phyloP scores from a whole-genome alignment of 30 jellyfish, hydroid and myxozoan species.

The Pseudorhiza aurosa region DNA sequence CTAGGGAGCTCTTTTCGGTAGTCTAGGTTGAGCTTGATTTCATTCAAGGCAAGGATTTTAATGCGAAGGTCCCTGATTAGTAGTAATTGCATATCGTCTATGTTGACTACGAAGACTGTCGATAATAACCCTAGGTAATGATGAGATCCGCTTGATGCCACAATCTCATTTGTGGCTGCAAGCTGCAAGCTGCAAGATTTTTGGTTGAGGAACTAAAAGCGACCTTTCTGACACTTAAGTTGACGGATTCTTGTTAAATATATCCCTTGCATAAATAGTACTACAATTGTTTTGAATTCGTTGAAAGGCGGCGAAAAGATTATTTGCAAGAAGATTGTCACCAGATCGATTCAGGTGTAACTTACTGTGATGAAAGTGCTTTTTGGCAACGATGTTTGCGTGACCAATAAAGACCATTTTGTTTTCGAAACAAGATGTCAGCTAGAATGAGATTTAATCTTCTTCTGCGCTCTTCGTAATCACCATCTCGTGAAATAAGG shows the following conservation, averaged over 20 bases:
- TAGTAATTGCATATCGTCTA: background rate
- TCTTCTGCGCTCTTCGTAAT: background rate
- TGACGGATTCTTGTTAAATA: too few species aligned
- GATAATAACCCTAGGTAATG: too few species aligned
- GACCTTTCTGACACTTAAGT: too few species aligned
- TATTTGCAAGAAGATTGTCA: background rate
- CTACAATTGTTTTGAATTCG: too few species aligned
- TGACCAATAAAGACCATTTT: background rate
- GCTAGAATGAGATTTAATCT: background rate
- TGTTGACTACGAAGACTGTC: conserved; percentile 11
- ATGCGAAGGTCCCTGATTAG: background rate
- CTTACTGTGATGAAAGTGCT: background rate
- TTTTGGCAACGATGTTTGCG: background rate
- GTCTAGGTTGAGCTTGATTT: background rate
- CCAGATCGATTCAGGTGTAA: background rate
- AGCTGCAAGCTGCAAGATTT: too few species aligned
- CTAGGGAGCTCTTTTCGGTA: too few species aligned
- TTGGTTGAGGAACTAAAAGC: too few species aligned
- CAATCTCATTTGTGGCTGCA: too few species aligned
- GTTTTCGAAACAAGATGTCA: background rate
- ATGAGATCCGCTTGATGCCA: too few species aligned
- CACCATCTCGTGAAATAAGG: background rate
- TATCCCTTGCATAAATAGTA: too few species aligned
- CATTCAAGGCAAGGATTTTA: conserved; percentile 27
- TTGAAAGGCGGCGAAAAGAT: too few species aligned